Evolutionary conservation across 2,888 invertebrate genomes (phyloP).

Genomic region (Amphipyra tragopoginis): DNA sequence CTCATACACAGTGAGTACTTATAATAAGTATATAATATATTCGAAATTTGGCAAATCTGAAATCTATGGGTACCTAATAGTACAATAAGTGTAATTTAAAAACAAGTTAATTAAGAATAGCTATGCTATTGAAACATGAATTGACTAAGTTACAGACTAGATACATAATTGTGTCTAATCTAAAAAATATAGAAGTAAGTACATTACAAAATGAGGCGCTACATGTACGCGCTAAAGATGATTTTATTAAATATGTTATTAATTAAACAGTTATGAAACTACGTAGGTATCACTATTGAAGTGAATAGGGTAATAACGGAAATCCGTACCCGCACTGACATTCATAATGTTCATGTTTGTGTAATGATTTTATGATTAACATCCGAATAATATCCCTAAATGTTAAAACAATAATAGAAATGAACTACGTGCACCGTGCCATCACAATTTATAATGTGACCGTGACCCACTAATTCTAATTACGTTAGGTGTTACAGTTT

Average conservation of each 20-base stretch:
- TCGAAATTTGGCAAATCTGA: constrained; percentile 56
- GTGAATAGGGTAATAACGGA: constrained; percentile 27
- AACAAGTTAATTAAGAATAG: constrained; percentile 51
- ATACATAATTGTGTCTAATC: constrained; percentile 44
- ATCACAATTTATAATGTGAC: constrained; percentile 76
- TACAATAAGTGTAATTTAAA: constrained; percentile 31
- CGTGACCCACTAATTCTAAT: constrained; percentile 70
- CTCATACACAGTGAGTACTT: constrained; percentile 22
- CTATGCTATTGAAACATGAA: constrained; percentile 62
- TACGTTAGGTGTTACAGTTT: constrained; percentile 65
- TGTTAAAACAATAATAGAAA: constrained; percentile 53
- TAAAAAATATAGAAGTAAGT: constrained; percentile 38
- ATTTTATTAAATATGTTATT: constrained; percentile 27
- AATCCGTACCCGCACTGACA: constrained; percentile 27
- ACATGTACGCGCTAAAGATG: constrained; percentile 19
- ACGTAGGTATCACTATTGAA: constrained; percentile 40
- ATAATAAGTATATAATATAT: constrained; percentile 26
- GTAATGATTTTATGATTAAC: constrained; percentile 7
- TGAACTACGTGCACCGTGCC: constrained; percentile 84
- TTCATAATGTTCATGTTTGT: constrained; percentile 37
- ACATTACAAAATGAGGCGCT: constrained; percentile 38
- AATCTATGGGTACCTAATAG: constrained; percentile 45
- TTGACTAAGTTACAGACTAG: constrained; percentile 61
- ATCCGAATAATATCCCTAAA: constrained; percentile 20
- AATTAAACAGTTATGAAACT: constrained; percentile 29